phyloP scores from a whole-genome alignment of 2,797 vertebrate species.

The Catostomus latipinnis region DNA sequence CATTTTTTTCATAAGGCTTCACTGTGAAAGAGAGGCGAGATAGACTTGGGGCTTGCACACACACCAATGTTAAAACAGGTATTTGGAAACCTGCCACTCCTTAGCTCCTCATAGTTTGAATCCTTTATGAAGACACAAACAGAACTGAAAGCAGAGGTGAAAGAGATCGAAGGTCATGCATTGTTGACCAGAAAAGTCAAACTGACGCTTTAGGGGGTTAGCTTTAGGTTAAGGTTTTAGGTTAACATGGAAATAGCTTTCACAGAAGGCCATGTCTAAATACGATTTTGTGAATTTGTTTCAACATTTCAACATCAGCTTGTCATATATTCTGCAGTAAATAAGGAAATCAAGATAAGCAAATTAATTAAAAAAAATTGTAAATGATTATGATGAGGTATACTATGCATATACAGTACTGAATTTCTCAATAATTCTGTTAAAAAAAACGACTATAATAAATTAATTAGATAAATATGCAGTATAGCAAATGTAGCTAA shows the following conservation, averaged over 20 bases:
- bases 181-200: neutral
- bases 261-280: neutral
- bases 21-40: neutral
- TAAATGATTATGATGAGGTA: too few species aligned
- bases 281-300: neutral
- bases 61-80: neutral
- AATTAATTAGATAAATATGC: too few species aligned
- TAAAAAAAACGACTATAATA: too few species aligned
- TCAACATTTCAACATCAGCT: neutral
- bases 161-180: slow-evolving; percentile 14
- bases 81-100: neutral
- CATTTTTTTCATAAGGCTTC: neutral
- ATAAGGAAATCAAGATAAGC: neutral
- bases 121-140: neutral
- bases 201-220: neutral
- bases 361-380: too few species aligned
- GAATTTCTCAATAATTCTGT: too few species aligned
- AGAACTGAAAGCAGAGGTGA: neutral
- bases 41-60: neutral
- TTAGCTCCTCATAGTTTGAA: neutral
- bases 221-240: too few species aligned
- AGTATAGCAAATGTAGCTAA: neutral
- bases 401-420: too few species aligned
- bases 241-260: neutral
- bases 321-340: neutral